Evolutionary conservation across 2,113 vertebrate genomes (phyloP).

Genomic region (Campylomormyrus tamandua): DNA sequence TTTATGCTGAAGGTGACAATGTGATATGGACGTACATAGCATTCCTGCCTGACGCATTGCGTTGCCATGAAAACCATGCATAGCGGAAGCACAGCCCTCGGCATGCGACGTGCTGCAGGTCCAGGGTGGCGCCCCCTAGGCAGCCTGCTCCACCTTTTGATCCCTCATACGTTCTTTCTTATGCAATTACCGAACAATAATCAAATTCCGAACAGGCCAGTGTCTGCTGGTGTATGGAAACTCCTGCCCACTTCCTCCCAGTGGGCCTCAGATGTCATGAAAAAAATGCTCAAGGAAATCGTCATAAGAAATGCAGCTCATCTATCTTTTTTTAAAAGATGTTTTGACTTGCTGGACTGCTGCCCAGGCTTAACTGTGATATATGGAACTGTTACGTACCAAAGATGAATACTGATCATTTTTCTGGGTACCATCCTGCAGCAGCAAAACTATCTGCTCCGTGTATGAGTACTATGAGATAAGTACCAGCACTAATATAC

Average conservation of each 20-base stretch:
- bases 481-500: no score
- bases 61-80: not conserved
- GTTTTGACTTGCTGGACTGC: not conserved
- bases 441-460: not conserved
- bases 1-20: not conserved
- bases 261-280: not conserved
- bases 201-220: not conserved
- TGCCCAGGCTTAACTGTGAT: conserved; percentile 10
- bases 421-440: not conserved
- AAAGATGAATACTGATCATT: conserved; percentile 12
- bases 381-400: not conserved
- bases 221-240: not conserved
- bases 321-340: not conserved
- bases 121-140: not conserved
- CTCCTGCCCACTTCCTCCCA: not conserved
- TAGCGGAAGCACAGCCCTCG: not conserved
- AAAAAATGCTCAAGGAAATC: not conserved
- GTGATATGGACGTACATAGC: not conserved
- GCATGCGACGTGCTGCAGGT: not conserved
- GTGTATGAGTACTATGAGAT: not conserved
- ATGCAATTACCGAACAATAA: not conserved
- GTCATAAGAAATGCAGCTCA: not conserved
- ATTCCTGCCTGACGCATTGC: not conserved
- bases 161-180: not conserved
- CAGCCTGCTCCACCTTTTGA: not conserved